Base-by-base conservation (phyloP, 37 sponge, comb jelly and placozoan genomes). In the Mnemiopsis leidyi region DNA sequence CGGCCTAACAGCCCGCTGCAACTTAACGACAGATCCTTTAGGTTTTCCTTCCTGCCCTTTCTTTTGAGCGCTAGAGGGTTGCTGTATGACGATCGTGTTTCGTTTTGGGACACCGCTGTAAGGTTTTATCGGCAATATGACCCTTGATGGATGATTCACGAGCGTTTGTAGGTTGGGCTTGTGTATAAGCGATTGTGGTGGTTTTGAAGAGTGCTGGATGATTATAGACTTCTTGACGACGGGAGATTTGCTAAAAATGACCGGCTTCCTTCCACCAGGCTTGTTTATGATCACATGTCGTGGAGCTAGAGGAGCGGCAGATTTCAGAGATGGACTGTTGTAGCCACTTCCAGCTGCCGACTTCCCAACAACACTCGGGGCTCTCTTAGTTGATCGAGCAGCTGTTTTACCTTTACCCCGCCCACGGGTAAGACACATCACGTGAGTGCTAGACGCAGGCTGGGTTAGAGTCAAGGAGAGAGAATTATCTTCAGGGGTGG, bases 151-250 rank as follows among this genome's bases (percentile, higher is more conserved):
- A 25, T 21, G 28, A 16, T 77, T 77, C 32, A 32, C 20, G 18
- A 13, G 26, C 20, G 35, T 13, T 31, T 16, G 32, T 31, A 36
- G 36, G 18, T 33, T 77, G 21, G 79, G 33, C 0, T 36, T 28
- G 7, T 26, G 32, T 3, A 32, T 1, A 36, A 77, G 1, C 7
- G 79, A 34, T 20, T 39, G 7, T 24, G 90, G 90, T 0, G 90
- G 90, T 40, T 85, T 85, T 5, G 90, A 85, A 20, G 90, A 85
- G 25, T 85, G 39, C 30, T 85, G 90, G 24, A 85, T 85, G 2
- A 85, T 85, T 18, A 85, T 85, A n/a, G 90, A 85, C 90, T 85
- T 85, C 90, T 85, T 85, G 18, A 85, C 61, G 36, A 77, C 79
- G 1, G 79, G 79, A 18, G 79, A 77, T 20, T 77, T 77, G 3